Evolutionary conservation across 2,888 invertebrate genomes (phyloP).

Genomic region (Drosophila neotestacea): DNA sequence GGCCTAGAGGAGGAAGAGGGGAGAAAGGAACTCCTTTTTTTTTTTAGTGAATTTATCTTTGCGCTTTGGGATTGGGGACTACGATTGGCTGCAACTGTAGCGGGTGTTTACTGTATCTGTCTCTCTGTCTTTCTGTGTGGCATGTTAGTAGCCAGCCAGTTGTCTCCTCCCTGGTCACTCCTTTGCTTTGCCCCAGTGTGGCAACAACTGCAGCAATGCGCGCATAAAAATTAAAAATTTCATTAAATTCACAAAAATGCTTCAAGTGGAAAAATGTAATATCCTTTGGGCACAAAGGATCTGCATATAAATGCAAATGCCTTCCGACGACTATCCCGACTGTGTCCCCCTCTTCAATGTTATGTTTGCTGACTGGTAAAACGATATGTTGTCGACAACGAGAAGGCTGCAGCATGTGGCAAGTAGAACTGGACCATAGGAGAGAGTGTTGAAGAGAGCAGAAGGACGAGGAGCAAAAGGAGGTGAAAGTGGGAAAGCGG

Average conservation of each 20-base stretch:
- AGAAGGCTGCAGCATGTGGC: slow-evolving; percentile 44
- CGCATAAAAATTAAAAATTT: slow-evolving; percentile 80
- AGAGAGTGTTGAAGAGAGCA: neutral
- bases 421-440: too few relatives aligned
- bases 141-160: neutral
- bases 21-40: neutral
- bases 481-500: too few relatives aligned
- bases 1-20: slow-evolving; percentile 2
- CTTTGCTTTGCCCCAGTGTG: neutral
- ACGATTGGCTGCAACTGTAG: slow-evolving; percentile 31
- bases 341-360: neutral
- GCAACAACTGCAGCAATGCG: slow-evolving; percentile 32
- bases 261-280: slow-evolving; percentile 81
- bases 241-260: slow-evolving; percentile 81
- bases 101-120: slow-evolving; percentile 6
- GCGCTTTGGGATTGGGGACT: slow-evolving; percentile 53
- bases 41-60: slow-evolving; percentile 44
- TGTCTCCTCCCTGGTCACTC: too few relatives aligned
- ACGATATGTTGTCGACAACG: slow-evolving; percentile 60
- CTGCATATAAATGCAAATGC: slow-evolving; percentile 72
- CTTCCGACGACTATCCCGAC: neutral
- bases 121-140: slow-evolving; percentile 1
- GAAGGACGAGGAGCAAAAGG: neutral
- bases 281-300: slow-evolving; percentile 81
- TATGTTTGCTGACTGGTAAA: slow-evolving; percentile 33